Evolutionary conservation across 2,888 invertebrate species (phyloP).

Genomic region (Eupithecia dodoneata): DNA sequence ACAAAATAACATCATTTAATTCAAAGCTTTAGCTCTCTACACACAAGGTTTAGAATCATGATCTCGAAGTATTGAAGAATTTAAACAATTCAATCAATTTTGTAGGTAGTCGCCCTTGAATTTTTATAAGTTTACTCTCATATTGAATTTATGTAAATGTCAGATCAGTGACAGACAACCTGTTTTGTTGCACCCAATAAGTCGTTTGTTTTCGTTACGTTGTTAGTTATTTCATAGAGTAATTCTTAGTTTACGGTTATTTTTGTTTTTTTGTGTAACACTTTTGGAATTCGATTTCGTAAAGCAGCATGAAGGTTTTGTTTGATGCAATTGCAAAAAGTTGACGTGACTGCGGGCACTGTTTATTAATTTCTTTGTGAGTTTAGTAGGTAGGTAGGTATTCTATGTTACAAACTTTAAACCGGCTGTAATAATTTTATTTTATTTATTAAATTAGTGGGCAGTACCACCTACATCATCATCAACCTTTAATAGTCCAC

Average conservation of each 20-base stretch:
- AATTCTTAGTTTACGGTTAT: too few relatives aligned
- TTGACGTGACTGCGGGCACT: neutral
- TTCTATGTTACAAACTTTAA: too few relatives aligned
- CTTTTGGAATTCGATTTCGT: neutral
- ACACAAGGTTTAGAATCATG: conserved; percentile 9
- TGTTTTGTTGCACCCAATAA: conserved; percentile 20
- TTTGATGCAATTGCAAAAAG: neutral
- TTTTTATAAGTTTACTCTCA: conserved; percentile 46
- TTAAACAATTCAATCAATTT: conserved; percentile 43
- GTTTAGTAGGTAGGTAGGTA: too few relatives aligned
- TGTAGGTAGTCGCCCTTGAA: conserved; percentile 44
- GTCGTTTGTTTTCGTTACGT: conserved; percentile 14
- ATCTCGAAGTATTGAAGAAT: conserved; percentile 12
- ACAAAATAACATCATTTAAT: conserved; percentile 35
- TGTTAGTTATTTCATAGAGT: neutral
- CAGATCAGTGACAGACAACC: conserved; percentile 22
- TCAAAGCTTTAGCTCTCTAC: conserved; percentile 30
- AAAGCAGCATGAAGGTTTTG: neutral
- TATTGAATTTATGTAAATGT: conserved; percentile 43
- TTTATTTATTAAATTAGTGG: too few relatives aligned
- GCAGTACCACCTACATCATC: too few relatives aligned
- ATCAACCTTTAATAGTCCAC: too few relatives aligned
- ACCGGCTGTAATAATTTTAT: too few relatives aligned
- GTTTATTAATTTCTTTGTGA: neutral
- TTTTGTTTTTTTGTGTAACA: neutral